Evolutionary conservation across 2,113 vertebrate genomes (phyloP).

Genomic region (Smithornis capensis): DNA sequence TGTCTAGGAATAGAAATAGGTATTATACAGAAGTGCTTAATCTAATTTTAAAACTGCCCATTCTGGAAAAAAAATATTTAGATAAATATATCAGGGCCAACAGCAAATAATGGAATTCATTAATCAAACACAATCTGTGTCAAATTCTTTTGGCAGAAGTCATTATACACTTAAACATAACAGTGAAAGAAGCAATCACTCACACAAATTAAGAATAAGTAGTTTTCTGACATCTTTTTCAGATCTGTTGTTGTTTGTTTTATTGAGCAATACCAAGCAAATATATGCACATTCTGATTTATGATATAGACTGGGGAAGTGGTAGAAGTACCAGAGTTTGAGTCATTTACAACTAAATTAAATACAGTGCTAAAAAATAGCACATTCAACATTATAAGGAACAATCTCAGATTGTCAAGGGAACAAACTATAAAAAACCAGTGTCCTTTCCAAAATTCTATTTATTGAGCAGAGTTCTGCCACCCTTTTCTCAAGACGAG

Average conservation of each 20-base stretch:
- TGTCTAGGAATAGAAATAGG: slow-evolving; percentile 31
- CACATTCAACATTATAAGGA: neutral
- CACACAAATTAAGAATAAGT: slow-evolving; percentile 25
- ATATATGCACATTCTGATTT: slow-evolving; percentile 37
- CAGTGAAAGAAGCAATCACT: slow-evolving; percentile 51
- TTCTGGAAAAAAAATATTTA: slow-evolving; percentile 40
- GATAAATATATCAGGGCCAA: slow-evolving; percentile 49
- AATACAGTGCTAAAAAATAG: neutral
- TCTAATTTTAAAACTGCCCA: slow-evolving; percentile 30
- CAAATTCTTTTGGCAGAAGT: slow-evolving; percentile 31
- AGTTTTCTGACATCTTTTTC: slow-evolving; percentile 53
- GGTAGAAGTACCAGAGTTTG: slow-evolving; percentile 8
- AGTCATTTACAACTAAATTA: slow-evolving; percentile 36
- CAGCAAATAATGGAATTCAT: slow-evolving; percentile 57
- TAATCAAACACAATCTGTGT: slow-evolving; percentile 62
- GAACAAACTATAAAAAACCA: neutral
- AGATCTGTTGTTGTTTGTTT: slow-evolving; percentile 49
- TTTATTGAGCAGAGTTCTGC: slow-evolving; percentile 16
- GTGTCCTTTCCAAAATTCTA: neutral
- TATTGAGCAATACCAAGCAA: slow-evolving; percentile 21
- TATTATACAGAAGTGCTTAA: slow-evolving; percentile 28
- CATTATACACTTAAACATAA: slow-evolving; percentile 51
- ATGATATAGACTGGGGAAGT: neutral
- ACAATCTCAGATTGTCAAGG: neutral
- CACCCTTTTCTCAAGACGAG: neutral